A percentile compares a stretch with the other conserved stretches of the same genome.
These are phyloP conservation scores for Diaperis boleti DNA, from an alignment of 2,888 invertebrate species.

Conservation along the genomic window DNA sequence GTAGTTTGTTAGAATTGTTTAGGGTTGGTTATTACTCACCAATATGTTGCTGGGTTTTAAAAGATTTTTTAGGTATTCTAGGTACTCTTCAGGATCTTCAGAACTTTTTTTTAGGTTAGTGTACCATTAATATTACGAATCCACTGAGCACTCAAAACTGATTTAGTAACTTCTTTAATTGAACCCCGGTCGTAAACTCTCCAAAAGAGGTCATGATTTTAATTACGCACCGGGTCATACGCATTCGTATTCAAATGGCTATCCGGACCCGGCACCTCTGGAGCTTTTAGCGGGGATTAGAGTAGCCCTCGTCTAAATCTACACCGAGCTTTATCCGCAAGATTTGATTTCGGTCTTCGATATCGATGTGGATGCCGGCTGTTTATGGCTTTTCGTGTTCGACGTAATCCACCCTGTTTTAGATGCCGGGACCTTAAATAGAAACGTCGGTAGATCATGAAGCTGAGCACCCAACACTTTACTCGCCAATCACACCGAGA, in stretches of 20 bases:
- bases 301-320: slow-evolving; percentile 29
- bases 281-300: too few species aligned
- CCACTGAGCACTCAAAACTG: too few species aligned
- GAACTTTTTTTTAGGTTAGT: too few species aligned
- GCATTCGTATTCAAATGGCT: slow-evolving; percentile 57
- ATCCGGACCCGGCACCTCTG: slow-evolving; percentile 44
- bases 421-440: slow-evolving; percentile 7
- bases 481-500: slow-evolving; percentile 22
- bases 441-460: slow-evolving; percentile 15
- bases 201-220: slow-evolving; percentile 40
- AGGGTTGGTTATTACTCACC: too few species aligned
- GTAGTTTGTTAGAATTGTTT: too few species aligned
- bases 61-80: too few species aligned
- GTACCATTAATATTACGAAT: too few species aligned
- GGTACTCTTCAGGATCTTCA: too few species aligned
- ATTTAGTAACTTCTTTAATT: too few species aligned
- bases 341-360: slow-evolving; percentile 45
- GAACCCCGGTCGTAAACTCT: too few species aligned
- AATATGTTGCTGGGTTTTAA: too few species aligned
- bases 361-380: slow-evolving; percentile 47
- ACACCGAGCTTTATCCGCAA: slow-evolving; percentile 42
- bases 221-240: slow-evolving; percentile 52
- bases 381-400: slow-evolving; percentile 22
- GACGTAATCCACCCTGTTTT: not conserved
- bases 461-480: slow-evolving; percentile 7